Base-by-base conservation (phyloP, 92 coral and sea anemone species). In the Zoanthus sansibaricus region DNA sequence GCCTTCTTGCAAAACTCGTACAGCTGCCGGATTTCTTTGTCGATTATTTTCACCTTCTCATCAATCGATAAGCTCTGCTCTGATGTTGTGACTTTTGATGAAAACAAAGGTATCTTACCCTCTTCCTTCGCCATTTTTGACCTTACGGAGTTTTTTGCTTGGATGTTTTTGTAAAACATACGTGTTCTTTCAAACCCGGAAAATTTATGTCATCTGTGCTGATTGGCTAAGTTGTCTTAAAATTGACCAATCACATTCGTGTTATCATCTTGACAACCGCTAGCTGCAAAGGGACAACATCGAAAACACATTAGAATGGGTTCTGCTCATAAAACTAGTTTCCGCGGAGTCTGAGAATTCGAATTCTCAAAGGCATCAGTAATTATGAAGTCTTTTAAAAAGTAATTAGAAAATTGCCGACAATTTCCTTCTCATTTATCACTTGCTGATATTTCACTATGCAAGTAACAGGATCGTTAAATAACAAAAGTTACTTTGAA, bases 1-100 rank as follows among this genome's bases (percentile, higher is more conserved):
- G 95, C 93, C 72, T 97, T 95, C 82, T 87, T 67, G 73, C 99
- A 95, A 83, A 92, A 97, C 31, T 95, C 94, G 76, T 91, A 95
- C 37, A 97, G 93, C 77, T 95, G 87, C 15, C 98, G 94, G 68
- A 97, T 87, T 79, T 97, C 99, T n/a, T 89, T 89, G 93, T 97
- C 99, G 45, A 97, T 82, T 66, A 97, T 82, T 51, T 93, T 76
- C 72, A 97, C 74, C 92, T 97, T 97, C 56, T 93, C 97, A 70
- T 92, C 82, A n/a, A 97, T 77, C 70, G 94, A 90, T 80, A 95
- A 93, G 71, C 86, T 83, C 46, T 90, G 89, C 67, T 97, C 99
- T 8, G 87, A 96, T 48, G 93, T 96, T 21, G 94, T 84, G 32
- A 90, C 94, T n/a, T 89, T 77, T 31, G 86, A 88, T 46, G 94